phyloP scores from a whole-genome alignment of 2,797 vertebrate species.

The Neosilurus hyrtlii region DNA sequence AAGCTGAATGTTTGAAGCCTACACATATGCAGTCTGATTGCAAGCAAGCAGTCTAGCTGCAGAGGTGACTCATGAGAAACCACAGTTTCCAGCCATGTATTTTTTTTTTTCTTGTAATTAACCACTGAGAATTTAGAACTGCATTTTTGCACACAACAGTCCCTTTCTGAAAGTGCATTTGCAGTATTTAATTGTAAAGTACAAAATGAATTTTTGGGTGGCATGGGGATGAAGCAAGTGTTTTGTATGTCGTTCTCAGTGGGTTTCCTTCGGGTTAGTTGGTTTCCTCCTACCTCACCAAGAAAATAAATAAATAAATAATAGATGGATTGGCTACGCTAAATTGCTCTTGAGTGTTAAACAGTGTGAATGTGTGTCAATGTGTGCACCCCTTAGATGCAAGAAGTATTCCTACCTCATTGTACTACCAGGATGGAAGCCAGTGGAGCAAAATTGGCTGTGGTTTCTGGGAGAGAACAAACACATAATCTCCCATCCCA shows the following conservation, averaged over 20 bases:
- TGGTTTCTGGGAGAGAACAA: not conserved
- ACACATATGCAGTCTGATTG: not conserved
- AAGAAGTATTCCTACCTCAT: not conserved
- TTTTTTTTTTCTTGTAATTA: not conserved
- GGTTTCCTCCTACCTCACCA: not conserved
- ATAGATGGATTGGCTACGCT: not conserved
- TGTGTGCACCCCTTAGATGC: no score
- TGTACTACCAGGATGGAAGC: no score
- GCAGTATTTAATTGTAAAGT: not conserved
- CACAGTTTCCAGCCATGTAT: slow-evolving; percentile 12
- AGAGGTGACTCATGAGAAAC: slow-evolving; percentile 21
- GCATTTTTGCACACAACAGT: not conserved
- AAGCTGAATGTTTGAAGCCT: not conserved
- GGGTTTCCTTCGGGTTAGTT: not conserved
- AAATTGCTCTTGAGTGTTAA: not conserved
- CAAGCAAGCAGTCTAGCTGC: not conserved
- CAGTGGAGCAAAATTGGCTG: not conserved
- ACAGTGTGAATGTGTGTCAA: not conserved
- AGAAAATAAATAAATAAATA: not conserved
- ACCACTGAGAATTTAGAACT: not conserved
- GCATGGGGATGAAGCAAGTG: not conserved
- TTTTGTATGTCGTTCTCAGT: not conserved
- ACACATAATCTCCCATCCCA: not conserved
- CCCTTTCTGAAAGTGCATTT: not conserved
- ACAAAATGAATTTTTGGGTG: not conserved